A percentile compares a stretch with the other conserved stretches of the same genome.
Conservation (phyloP, 2,888 invertebrate genomes). For the Tridacna gigas region DNA sequence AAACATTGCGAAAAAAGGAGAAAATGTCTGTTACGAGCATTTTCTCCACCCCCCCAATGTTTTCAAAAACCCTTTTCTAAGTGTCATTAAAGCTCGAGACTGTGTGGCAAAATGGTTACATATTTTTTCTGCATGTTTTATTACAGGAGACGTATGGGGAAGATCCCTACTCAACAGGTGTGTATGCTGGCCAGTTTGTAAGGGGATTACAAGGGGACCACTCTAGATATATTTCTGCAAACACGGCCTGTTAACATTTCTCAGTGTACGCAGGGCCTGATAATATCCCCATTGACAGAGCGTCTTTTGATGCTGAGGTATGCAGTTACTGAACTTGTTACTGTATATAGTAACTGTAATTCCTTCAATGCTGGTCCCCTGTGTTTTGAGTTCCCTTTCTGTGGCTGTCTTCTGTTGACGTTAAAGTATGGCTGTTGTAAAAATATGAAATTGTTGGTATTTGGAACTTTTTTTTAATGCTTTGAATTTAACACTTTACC, state of each 20-base stretch:
- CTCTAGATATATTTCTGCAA: constrained; percentile 78
- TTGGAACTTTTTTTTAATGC: no score
- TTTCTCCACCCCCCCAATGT: no score
- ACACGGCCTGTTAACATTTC: constrained; percentile 83
- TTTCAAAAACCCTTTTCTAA: no score
- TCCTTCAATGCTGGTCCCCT: background rate
- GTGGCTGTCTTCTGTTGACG: no score
- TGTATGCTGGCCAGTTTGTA: constrained; percentile 77
- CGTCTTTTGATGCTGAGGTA: constrained; percentile 77
- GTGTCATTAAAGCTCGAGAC: no score
- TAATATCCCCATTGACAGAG: constrained; percentile 76
- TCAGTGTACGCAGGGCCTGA: constrained; percentile 82
- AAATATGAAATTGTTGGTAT: no score
- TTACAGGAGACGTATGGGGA: constrained; percentile 83
- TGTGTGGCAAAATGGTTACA: no score
- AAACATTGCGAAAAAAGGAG: no score
- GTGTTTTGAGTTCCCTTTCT: background rate
- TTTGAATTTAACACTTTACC: no score
- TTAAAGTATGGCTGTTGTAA: no score
- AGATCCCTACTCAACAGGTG: constrained; percentile 81
- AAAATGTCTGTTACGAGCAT: no score
- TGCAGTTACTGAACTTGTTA: background rate
- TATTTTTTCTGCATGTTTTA: background rate
- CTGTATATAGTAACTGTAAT: background rate
- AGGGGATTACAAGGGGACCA: constrained; percentile 81